A percentile compares a stretch with the other conserved stretches of the same genome.
Evolutionary conservation across 2,888 invertebrate genomes (phyloP).

Genomic region (Zelleria hepariella): DNA sequence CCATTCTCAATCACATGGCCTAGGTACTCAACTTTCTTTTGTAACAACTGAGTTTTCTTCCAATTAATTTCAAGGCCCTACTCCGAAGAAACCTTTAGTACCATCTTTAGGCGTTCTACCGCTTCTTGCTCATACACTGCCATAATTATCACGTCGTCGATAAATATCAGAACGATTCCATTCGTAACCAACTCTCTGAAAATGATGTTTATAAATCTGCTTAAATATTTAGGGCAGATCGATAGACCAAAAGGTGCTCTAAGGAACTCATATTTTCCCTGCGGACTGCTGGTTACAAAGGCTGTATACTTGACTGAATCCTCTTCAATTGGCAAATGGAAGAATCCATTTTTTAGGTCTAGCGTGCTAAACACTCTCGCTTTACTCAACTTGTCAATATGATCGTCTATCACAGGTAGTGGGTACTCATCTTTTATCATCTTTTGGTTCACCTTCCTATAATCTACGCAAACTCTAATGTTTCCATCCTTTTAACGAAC

Average conservation of each 20-base stretch:
- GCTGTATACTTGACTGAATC: slow-evolving; percentile 27
- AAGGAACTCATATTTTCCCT: too few species aligned
- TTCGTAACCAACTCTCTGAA: slow-evolving; percentile 15
- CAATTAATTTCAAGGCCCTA: too few species aligned
- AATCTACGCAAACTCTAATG: neutral
- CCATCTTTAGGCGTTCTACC: neutral
- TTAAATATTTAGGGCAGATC: slow-evolving; percentile 33
- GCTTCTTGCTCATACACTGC: neutral
- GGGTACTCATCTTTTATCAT: neutral
- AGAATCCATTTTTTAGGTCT: slow-evolving; percentile 30
- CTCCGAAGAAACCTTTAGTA: too few species aligned
- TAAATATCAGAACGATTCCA: neutral
- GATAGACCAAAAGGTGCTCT: slow-evolving; percentile 10
- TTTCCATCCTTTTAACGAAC: too few species aligned
- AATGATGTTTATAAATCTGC: slow-evolving; percentile 19
- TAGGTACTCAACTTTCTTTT: neutral
- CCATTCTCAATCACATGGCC: neutral
- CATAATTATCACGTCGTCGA: too few species aligned
- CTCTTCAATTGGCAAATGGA: slow-evolving; percentile 31
- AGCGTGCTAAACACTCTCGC: slow-evolving; percentile 14
- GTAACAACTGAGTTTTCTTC: neutral
- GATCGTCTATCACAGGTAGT: slow-evolving; percentile 30
- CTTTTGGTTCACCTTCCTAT: neutral
- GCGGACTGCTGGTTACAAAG: too few species aligned
- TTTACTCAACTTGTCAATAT: slow-evolving; percentile 30